phyloP scores from a whole-genome alignment of 2,797 vertebrate species.

The Pipistrellus pipistrellus region DNA sequence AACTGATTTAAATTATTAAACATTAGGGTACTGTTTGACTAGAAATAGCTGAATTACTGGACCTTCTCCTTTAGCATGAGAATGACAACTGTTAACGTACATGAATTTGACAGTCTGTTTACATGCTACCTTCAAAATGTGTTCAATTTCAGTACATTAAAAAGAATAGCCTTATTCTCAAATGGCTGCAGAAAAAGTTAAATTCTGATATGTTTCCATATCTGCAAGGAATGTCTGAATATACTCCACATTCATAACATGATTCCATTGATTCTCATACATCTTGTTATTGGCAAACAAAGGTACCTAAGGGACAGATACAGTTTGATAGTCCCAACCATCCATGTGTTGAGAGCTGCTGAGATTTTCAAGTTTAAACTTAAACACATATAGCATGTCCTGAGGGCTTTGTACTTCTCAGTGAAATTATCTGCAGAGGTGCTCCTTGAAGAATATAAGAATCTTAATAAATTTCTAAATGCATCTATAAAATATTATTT shows the following conservation, averaged over 20 bases:
- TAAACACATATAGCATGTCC: conserved; percentile 59
- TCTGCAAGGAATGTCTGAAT: conserved; percentile 62
- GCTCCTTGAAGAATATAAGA: conserved; percentile 77
- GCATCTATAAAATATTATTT: conserved; percentile 54
- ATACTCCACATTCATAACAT: not conserved
- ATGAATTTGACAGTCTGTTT: not conserved
- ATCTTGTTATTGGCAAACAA: conserved; percentile 76
- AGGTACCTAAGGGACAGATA: conserved; percentile 44
- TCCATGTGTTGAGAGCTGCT: not conserved
- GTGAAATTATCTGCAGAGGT: conserved; percentile 71
- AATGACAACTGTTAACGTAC: not conserved
- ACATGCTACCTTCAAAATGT: not conserved
- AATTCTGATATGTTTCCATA: conserved; percentile 41
- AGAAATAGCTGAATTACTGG: not conserved
- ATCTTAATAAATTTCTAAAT: conserved; percentile 80
- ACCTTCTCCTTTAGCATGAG: not conserved
- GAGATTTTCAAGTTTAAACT: conserved; percentile 71
- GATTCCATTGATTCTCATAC: conserved; percentile 70
- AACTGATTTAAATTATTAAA: not conserved
- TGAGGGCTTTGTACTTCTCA: conserved; percentile 68
- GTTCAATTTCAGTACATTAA: not conserved
- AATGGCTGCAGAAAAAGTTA: not conserved
- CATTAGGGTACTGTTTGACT: not conserved
- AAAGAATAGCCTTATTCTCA: conserved; percentile 44
- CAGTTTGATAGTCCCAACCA: conserved; percentile 58